Conservation (phyloP, 1,140 invertebrate genomes). For the Coenobita brevimanus region DNA sequence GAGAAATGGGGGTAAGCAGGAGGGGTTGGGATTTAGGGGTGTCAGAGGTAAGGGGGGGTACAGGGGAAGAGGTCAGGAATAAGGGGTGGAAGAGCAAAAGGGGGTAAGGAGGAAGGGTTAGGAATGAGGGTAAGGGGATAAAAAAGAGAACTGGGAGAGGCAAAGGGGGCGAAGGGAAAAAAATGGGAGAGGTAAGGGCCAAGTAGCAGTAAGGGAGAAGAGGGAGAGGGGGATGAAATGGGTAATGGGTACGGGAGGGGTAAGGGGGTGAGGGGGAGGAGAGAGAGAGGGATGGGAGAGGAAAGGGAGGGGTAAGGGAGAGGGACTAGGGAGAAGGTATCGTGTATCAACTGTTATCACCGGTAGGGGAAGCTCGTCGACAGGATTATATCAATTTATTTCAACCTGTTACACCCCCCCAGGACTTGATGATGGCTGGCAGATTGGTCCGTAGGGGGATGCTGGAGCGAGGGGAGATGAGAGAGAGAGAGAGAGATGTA, state of each 20-base stretch:
- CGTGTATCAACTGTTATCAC: slow-evolving; percentile 33
- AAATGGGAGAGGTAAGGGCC: too few relatives aligned
- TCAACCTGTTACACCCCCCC: slow-evolving; percentile 32
- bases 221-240: neutral
- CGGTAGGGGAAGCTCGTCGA: slow-evolving; percentile 19
- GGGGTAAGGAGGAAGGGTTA: too few relatives aligned
- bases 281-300: neutral
- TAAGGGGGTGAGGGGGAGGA: neutral
- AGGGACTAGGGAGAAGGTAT: neutral
- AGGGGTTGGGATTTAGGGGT: neutral
- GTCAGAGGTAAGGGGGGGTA: too few relatives aligned
- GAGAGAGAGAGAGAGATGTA: too few relatives aligned
- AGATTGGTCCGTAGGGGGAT: slow-evolving; percentile 33
- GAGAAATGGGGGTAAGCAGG: neutral
- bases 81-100: too few relatives aligned
- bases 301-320: neutral
- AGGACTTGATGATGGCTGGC: slow-evolving; percentile 29
- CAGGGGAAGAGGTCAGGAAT: too few relatives aligned
- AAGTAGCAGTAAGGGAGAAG: too few relatives aligned
- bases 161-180: too few relatives aligned
- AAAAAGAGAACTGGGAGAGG: too few relatives aligned
- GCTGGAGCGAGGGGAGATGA: neutral
- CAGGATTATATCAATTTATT: slow-evolving; percentile 46
- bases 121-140: too few relatives aligned
- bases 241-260: neutral